Evolutionary conservation across 2,888 invertebrate species (phyloP), one percentile per base, ranked within the genome.

Genomic region (Patella depressa): DNA sequence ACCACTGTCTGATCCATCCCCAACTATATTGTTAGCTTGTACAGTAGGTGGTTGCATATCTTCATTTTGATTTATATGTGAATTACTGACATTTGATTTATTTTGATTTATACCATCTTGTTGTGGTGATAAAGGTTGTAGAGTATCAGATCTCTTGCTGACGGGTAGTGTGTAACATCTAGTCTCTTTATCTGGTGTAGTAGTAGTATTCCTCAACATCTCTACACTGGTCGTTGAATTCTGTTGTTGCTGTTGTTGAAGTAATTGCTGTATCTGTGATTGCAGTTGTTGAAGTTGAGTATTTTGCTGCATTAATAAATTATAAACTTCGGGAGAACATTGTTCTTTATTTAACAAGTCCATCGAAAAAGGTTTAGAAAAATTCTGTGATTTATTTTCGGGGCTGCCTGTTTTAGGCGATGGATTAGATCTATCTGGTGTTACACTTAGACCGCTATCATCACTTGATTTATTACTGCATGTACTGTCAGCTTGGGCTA

Each of bases 381-480:
- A 65, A 9, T 29, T 71, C 54, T 29, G 53, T 72, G 72, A 54
- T 72, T 57, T 54, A 69, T 54, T 34, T 12, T 78, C 73, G 2
- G 73, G 75, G 19, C 73, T 75, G 55, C 55, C 70, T n/a, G 78
- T 59, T 65, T 78, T 78, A 14, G 80, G 77, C 4, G 81, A 79
- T 14, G 81, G 74, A 29, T 78, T 77, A 7, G 82, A 78, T 75
- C 84, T 82, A 69, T 89, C 88, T 55, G 89, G 88, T 3, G 88
- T 88, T 9, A 87, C 83, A 78, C 88, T 88, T 9, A 89, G 80
- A 0, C 89, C 89, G 83, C 89, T 89, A 79, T 89, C 89, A 78
- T 87, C 87, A 82, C 87, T 86, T 1, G 87, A 88, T 59, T 85
- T 81, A 34, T 85, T 82, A 79, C 85, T 88, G 78, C 77, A 75